These are phyloP conservation scores for Drosophila basisetae DNA, from an alignment of 2,888 invertebrate species.

Conservation along the genomic window DNA sequence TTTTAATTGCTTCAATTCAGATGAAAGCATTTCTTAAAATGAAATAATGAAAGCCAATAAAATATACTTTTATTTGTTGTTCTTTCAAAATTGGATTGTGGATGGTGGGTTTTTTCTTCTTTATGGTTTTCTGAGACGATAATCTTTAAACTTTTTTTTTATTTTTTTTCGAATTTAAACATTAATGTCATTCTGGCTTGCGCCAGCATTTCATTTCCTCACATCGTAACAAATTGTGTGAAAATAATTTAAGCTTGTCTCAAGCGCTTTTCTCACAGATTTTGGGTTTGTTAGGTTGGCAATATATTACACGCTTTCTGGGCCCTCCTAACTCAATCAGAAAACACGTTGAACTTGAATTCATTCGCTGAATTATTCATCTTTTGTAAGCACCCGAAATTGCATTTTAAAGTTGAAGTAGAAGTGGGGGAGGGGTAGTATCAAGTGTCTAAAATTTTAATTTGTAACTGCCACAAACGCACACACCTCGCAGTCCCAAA, in stretches of 20 bases:
- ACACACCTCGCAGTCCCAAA: not conserved
- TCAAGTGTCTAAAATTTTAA: not conserved
- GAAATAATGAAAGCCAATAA: not conserved
- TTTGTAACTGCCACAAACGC: not conserved
- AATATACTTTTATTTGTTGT: not conserved
- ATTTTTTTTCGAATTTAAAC: not conserved
- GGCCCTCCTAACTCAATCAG: slow-evolving; percentile 11
- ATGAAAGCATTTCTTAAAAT: not conserved
- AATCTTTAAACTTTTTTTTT: not conserved
- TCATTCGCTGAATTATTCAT: slow-evolving; percentile 29
- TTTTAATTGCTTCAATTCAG: not conserved
- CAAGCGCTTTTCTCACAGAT: too few relatives aligned
- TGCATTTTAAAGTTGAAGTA: not conserved
- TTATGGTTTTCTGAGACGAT: not conserved
- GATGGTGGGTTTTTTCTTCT: not conserved
- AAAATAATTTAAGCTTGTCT: not conserved
- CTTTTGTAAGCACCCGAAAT: not conserved
- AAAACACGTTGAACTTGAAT: slow-evolving; percentile 4
- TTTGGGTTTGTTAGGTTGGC: not conserved
- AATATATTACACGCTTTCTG: not conserved
- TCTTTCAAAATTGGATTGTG: not conserved
- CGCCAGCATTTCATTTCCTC: not conserved
- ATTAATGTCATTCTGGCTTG: not conserved
- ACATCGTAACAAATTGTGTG: not conserved
- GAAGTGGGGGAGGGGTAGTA: not conserved